Base-by-base conservation (phyloP, 2,113 vertebrate genomes). In the Crypturellus undulatus region DNA sequence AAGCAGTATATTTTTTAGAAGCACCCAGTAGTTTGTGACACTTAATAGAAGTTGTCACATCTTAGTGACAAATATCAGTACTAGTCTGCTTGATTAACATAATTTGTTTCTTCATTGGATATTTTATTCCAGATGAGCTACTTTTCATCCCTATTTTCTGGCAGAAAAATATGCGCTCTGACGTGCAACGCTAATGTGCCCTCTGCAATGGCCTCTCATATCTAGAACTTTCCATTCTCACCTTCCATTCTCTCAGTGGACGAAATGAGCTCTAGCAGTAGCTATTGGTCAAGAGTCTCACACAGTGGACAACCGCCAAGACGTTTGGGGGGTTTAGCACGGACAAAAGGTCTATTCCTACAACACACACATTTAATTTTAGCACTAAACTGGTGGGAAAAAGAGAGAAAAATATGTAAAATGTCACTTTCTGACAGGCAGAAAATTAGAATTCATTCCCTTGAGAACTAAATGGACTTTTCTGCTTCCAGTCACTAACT, bases 391-490 rank as follows among this genome's bases (percentile, higher is more conserved):
- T 69, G 85, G 72, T 92, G 70, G 30, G 43, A 19, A 54, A 79
- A 92, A 72, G 62, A 34, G 47, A 95, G 60, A 93, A 96, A 96
- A 98, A 98, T 97, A 97, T 97, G 96, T 94, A 96, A 97, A 96
- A 93, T 97, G 97, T 97, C 97, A 97, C 70, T 92, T 89, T 95
- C 94, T 97, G 97, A 97, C 97, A 98, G 90, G 96, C 97, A 97
- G 97, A 97, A 97, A 98, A 98, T 97, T 96, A 96, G 91, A 97
- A 97, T 97, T 96, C 89, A 91, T 92, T 96, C 96, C 91, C 90
- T 43, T 73, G 90, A 96, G 96, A 97, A 94, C 89, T 91, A 96
- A 97, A 97, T 90, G 92, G 94, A 94, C 96, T 96, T 97, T 96
- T 91, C 91, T 97, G 96, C 97, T 97, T 94, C 94, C 72, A 97